Evolutionary conservation across 2,797 vertebrate genomes (phyloP), one percentile per base, ranked within the genome.

Genomic region (Jordanella pulchra): DNA sequence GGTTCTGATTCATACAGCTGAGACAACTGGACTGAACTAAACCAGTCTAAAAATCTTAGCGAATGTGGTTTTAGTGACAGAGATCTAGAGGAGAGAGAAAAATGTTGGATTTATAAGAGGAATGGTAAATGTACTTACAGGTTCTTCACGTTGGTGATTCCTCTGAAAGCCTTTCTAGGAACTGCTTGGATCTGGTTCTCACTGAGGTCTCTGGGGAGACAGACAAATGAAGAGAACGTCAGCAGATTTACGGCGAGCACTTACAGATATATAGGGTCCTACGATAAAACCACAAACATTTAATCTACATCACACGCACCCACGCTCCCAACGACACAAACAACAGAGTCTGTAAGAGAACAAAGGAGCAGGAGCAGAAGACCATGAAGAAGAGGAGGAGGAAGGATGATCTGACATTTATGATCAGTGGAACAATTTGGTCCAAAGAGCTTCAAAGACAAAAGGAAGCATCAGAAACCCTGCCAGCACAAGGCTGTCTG

Each of bases 121-220:
- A 3, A 54, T 39, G 69, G 66, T 25, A 39, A 61, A 50, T 77
- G 45, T 73, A 95, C 97, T 99, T 95, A 99, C 97, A 99, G 93
- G 94, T 99, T 99, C 93, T 98, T 99, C 87, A 99, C 96, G n/a
- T 93, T 94, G 65, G 97, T 94, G 92, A 98, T 97, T 91, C 98
- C 98, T 63, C 98, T 95, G 93, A 99, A 99, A 67, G 97, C 97
- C 91, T 99, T 99, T 87, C 98, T 96, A 1, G 97, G 96, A 90
- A 99, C 93, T 21, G 97, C 95, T 94, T 97, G 97, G 75, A 99
- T 98, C 95, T 97, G 97, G 93, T 99, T 99, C 91, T 99, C 98
- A 27, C 98, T 99, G 81, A 99, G 94, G 90, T 99, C 98, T 89
- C 98, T 99, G 94, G 79, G 92, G 76, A 85, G 85, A 78, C 27